Conservation (phyloP, 2,113 vertebrate species). For the Mobula birostris region DNA sequence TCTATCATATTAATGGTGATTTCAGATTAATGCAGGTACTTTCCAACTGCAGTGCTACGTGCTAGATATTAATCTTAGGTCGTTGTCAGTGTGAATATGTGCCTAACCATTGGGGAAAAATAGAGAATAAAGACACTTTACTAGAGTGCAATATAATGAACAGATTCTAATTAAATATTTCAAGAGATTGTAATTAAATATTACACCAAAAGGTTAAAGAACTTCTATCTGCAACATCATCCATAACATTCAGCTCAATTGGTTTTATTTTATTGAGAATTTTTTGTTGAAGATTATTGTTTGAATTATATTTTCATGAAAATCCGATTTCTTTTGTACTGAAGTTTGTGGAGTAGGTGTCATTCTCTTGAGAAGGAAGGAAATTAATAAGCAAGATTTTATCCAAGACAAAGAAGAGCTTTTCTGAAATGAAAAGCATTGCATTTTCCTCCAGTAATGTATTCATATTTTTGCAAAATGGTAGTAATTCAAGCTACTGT, state of each 20-base stretch:
- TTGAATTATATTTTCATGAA: neutral
- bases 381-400: neutral
- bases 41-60: neutral
- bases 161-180: neutral
- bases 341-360: neutral
- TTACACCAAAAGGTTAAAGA: neutral
- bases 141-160: neutral
- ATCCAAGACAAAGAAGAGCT: neutral
- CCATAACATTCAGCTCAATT: neutral
- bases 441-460: neutral
- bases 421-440: neutral
- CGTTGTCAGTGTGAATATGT: neutral
- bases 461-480: neutral
- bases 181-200: neutral
- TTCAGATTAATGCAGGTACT: neutral
- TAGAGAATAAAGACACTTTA: neutral
- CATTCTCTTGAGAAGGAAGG: neutral
- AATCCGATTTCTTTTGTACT: neutral
- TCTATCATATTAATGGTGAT: slow-evolving; percentile 6
- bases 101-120: neutral
- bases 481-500: neutral
- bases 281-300: neutral
- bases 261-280: neutral
- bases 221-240: neutral
- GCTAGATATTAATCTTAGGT: slow-evolving; percentile 11